Percentiles rank a stretch among this genome's conserved stretches.
phyloP scores from a whole-genome alignment of 2,113 vertebrate genomes.

The Rhinolophus ferrumequinum region DNA sequence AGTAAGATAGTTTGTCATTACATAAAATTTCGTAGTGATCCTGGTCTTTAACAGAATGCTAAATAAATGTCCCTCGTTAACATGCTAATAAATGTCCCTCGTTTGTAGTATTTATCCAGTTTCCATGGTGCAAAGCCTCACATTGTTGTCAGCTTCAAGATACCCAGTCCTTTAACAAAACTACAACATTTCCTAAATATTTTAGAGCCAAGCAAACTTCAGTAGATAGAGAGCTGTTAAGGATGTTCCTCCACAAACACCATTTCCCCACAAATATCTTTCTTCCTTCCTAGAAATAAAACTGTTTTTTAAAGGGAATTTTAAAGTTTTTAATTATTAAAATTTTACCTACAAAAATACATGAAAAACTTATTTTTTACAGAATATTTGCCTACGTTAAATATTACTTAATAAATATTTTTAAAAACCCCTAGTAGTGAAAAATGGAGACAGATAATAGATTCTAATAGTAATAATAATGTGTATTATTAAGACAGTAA shows the following conservation, averaged over 20 bases:
- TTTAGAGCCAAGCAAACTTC: neutral
- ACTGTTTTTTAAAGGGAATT: neutral
- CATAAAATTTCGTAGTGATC: neutral
- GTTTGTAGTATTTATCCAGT: neutral
- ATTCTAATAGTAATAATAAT: neutral
- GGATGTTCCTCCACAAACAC: neutral
- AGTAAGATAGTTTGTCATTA: neutral
- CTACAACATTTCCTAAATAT: neutral
- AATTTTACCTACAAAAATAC: neutral
- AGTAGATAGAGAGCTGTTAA: neutral
- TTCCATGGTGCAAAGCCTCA: neutral
- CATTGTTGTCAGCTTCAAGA: neutral
- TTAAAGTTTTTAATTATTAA: neutral
- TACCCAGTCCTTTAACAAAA: neutral
- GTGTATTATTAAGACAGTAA: neutral
- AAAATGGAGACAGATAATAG: neutral
- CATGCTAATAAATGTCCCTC: neutral
- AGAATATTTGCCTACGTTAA: neutral
- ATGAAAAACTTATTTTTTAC: slow-evolving; percentile 37
- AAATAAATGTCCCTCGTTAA: too few relatives aligned
- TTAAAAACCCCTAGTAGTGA: neutral
- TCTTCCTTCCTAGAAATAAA: neutral
- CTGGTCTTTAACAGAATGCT: neutral
- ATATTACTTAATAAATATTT: neutral
- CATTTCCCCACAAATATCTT: neutral